Evolutionary conservation across 2,888 invertebrate species (phyloP).

Genomic region (Oligia fasciuncula): DNA sequence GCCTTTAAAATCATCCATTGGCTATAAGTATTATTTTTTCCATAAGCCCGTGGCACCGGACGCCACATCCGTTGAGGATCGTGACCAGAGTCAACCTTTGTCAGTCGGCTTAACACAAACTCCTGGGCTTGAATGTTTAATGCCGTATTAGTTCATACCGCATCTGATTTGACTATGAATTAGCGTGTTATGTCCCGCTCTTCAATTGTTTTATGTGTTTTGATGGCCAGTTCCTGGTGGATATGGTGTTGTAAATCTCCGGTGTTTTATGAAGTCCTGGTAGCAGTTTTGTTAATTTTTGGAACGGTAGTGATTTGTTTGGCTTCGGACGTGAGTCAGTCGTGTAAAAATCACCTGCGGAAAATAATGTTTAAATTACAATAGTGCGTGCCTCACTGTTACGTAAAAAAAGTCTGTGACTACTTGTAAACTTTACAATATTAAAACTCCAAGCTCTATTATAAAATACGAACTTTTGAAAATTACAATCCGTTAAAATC

Average conservation of each 20-base stretch:
- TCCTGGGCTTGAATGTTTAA: constrained; percentile 82
- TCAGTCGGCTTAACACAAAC: constrained; percentile 75
- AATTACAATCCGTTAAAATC: not conserved
- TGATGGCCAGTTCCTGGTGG: constrained; percentile 57
- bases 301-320: constrained; percentile 30
- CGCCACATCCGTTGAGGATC: constrained; percentile 84
- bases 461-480: not conserved
- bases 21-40: constrained; percentile 67
- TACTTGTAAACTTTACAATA: not conserved
- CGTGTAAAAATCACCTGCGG: constrained; percentile 5
- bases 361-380: too few relatives aligned
- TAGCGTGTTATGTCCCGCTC: constrained; percentile 45
- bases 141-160: constrained; percentile 79
- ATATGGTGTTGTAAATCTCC: constrained; percentile 55
- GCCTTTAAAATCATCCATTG: constrained; percentile 66
- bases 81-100: constrained; percentile 81
- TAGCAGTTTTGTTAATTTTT: constrained; percentile 21
- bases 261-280: constrained; percentile 48
- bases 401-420: not conserved
- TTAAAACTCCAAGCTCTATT: not conserved
- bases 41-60: constrained; percentile 77
- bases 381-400: too few relatives aligned
- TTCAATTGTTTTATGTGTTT: constrained; percentile 53
- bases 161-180: constrained; percentile 68
- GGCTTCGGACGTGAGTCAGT: not conserved